Conservation (phyloP, 2,113 vertebrate species). For the Grammomys surdaster region DNA sequence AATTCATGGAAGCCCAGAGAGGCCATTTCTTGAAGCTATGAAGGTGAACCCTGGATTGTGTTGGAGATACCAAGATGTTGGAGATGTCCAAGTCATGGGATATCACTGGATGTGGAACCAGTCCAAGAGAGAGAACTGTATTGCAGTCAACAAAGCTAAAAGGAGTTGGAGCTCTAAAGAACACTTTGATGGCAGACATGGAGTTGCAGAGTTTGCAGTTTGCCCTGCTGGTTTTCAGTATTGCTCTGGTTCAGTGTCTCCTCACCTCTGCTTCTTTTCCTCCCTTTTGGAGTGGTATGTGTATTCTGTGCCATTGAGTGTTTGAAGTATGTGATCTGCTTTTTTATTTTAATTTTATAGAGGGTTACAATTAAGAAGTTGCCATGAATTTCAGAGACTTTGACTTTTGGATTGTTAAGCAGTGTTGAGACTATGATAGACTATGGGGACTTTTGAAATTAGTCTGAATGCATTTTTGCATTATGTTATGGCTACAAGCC, state of each 20-base stretch:
- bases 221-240: neutral
- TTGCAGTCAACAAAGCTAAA: neutral
- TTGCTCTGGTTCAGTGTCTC: neutral
- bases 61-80: neutral
- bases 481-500: neutral
- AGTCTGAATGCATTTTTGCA: neutral
- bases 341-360: neutral
- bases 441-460: neutral
- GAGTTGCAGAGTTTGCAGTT: neutral
- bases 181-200: neutral
- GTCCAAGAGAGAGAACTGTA: neutral
- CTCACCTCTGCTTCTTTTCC: neutral
- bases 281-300: neutral
- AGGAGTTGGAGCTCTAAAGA: neutral
- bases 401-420: neutral
- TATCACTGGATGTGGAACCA: neutral
- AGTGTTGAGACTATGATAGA: neutral
- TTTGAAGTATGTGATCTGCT: neutral
- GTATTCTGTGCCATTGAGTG: neutral
- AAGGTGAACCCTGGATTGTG: neutral
- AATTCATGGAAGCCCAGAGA: neutral
- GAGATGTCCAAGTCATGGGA: neutral
- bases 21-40: neutral
- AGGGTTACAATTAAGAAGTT: neutral
- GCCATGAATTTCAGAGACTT: neutral